Percentiles rank a stretch among this genome's conserved stretches.
phyloP scores from a whole-genome alignment of 2,113 vertebrate genomes.

The Psephotus haematonotus region DNA sequence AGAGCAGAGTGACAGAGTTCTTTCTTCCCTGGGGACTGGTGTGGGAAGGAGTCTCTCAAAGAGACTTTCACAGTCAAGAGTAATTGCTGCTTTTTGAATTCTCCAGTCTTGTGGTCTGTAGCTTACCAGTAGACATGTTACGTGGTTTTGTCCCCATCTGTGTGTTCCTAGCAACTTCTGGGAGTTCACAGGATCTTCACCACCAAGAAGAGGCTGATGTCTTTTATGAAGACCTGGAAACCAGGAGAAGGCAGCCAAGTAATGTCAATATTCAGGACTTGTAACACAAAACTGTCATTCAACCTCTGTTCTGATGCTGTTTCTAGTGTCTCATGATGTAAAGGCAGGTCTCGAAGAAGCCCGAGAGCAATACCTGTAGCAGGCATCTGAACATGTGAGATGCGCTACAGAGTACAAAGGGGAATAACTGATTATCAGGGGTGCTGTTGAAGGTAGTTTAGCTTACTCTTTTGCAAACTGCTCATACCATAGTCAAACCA shows the following conservation, averaged over 20 bases:
- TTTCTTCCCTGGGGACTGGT: not conserved
- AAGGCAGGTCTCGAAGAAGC: not conserved
- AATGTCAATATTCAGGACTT: not conserved
- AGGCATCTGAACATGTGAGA: not conserved
- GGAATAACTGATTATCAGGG: not conserved
- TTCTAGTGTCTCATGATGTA: not conserved
- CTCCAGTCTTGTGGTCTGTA: constrained; percentile 34
- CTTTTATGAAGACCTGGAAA: constrained; percentile 20
- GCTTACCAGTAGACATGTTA: constrained; percentile 27
- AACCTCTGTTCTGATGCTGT: not conserved
- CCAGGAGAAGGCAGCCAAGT: not conserved
- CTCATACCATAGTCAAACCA: not conserved
- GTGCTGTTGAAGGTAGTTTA: not conserved
- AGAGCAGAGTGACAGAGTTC: not conserved
- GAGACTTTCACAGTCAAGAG: constrained; percentile 8
- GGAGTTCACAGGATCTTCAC: not conserved
- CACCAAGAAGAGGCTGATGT: not conserved
- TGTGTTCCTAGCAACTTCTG: constrained; percentile 8
- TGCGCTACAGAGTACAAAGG: not conserved
- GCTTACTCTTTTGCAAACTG: not conserved
- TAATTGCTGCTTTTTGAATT: constrained; percentile 34
- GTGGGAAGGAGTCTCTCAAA: constrained; percentile 18
- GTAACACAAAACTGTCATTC: not conserved
- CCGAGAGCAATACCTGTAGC: not conserved
- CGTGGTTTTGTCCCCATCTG: constrained; percentile 40